Conservation (phyloP, 1,140 invertebrate genomes). For the Ostrea denselamellosa region DNA sequence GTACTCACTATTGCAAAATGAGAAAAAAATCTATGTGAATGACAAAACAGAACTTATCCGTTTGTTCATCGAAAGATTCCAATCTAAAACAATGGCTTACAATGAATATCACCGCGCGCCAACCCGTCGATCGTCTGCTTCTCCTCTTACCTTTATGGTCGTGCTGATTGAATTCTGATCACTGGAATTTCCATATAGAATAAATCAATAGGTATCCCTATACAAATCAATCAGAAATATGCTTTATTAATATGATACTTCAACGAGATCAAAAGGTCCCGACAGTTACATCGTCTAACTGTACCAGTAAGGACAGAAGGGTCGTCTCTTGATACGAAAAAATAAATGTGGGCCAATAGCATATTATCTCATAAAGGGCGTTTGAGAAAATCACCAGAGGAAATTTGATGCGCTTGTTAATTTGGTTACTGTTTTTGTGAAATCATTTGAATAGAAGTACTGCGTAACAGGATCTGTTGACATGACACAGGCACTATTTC, state of each 20-base stretch:
- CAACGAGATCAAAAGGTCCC: constrained; percentile 7
- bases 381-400: neutral
- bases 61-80: constrained; percentile 3
- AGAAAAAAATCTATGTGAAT: neutral
- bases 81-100: constrained; percentile 32
- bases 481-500: constrained; percentile 1
- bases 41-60: neutral
- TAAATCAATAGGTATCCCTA: constrained; percentile 1
- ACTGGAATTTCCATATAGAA: constrained; percentile 26
- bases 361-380: neutral
- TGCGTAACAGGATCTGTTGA: neutral
- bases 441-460: neutral
- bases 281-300: neutral
- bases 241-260: constrained; percentile 35
- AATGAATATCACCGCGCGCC: constrained; percentile 4
- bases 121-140: constrained; percentile 21
- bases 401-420: constrained; percentile 8
- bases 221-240: constrained; percentile 23
- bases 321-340: neutral
- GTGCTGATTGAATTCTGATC: constrained; percentile 22
- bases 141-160: constrained; percentile 31
- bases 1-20: neutral
- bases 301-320: neutral
- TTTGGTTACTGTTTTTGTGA: constrained; percentile 36
- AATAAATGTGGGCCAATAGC: neutral